phyloP scores from a whole-genome alignment of 1,140 invertebrate species.

The Telenomus remus region DNA sequence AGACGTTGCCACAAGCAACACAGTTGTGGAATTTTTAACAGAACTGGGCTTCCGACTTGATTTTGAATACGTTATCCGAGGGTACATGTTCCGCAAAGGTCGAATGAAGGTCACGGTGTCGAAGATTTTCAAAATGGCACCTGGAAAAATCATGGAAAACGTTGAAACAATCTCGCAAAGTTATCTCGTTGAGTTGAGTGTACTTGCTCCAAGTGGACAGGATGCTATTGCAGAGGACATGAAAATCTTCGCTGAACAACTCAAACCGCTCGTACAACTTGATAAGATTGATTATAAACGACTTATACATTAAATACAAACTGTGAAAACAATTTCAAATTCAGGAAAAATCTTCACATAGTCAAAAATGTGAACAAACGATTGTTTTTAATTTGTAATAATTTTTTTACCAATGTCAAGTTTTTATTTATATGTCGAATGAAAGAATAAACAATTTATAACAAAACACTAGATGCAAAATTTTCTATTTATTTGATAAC shows the following conservation, averaged over 20 bases:
- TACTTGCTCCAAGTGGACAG: conserved; percentile 93
- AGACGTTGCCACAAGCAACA: conserved; percentile 92
- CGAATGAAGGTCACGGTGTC: conserved; percentile 97
- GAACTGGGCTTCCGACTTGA: conserved; percentile 93
- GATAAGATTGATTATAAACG: conserved; percentile 94
- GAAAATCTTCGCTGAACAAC: conserved; percentile 94
- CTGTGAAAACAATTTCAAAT: no score
- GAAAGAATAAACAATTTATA: no score
- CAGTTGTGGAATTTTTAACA: conserved; percentile 92
- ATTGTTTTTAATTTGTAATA: background rate
- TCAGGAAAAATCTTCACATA: no score
- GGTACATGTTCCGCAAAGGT: conserved; percentile 97
- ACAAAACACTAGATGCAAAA: no score
- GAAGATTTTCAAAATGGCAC: conserved; percentile 92
- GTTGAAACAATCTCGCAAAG: conserved; percentile 93
- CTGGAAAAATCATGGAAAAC: conserved; percentile 81
- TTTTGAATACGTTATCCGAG: conserved; percentile 95
- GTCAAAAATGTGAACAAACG: background rate
- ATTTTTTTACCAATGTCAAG: no score
- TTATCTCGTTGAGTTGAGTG: conserved; percentile 95
- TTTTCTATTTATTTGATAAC: no score
- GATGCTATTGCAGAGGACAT: conserved; percentile 97
- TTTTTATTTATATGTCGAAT: no score
- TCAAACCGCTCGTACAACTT: conserved; percentile 91
- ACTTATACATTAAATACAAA: conserved; percentile 78